These are phyloP conservation scores for Galerucella pusilla DNA, from an alignment of 2,888 invertebrate genomes.

Conservation along the genomic window DNA sequence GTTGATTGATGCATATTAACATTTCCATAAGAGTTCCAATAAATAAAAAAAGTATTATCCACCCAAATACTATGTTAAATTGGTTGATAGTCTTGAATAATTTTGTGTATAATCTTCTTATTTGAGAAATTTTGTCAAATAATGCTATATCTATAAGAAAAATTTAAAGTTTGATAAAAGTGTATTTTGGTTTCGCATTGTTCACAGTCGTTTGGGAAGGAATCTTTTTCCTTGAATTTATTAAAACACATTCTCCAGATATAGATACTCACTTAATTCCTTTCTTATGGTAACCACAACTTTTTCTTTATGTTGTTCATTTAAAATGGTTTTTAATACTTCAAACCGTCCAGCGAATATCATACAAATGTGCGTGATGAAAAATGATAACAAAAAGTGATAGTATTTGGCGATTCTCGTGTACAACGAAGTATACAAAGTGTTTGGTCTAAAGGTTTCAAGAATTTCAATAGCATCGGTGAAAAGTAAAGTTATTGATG, in stretches of 20 bases:
- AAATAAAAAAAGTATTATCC: slow-evolving; percentile 1
- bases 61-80: slow-evolving; percentile 3
- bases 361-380: background rate
- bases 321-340: background rate
- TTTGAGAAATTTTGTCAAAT: background rate
- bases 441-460: background rate
- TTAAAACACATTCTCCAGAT: background rate
- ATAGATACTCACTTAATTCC: background rate
- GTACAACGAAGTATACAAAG: background rate
- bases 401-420: slow-evolving; percentile 9
- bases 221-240: too few relatives aligned
- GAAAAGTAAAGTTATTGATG: background rate
- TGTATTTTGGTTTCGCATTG: too few relatives aligned
- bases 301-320: background rate
- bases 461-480: background rate
- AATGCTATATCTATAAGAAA: background rate
- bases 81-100: background rate
- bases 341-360: slow-evolving; percentile 1
- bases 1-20: slow-evolving; percentile 2
- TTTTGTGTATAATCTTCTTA: slow-evolving; percentile 1
- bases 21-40: background rate
- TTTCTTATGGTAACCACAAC: background rate
- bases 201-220: too few relatives aligned
- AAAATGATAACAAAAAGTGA: slow-evolving; percentile 7
- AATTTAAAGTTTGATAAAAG: background rate